These are phyloP conservation scores for Chanos chanos DNA, from an alignment of 2,797 vertebrate species.

Conservation along the genomic window DNA sequence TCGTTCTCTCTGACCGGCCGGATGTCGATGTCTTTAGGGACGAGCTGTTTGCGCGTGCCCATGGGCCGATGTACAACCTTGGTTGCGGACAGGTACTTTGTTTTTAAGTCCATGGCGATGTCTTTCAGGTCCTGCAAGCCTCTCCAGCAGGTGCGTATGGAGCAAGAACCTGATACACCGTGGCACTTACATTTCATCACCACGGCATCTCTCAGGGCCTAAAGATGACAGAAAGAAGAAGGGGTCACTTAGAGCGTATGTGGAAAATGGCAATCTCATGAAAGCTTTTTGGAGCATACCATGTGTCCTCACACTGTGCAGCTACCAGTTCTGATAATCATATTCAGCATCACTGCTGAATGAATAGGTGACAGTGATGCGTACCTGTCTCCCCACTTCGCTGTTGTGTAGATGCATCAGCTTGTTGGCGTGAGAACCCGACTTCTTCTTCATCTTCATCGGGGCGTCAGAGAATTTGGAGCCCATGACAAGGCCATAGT, in stretches of 20 bases:
- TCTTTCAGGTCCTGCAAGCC: slow-evolving; percentile 91
- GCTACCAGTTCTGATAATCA: no score
- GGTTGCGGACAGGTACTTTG: slow-evolving; percentile 93
- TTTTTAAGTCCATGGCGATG: slow-evolving; percentile 92
- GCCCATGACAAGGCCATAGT: slow-evolving; percentile 95
- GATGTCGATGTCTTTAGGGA: slow-evolving; percentile 97
- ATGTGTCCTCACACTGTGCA: no score
- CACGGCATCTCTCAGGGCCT: slow-evolving; percentile 87
- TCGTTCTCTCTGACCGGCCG: slow-evolving; percentile 92
- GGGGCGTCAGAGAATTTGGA: slow-evolving; percentile 98
- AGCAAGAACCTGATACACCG: slow-evolving; percentile 97
- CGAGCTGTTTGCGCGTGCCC: slow-evolving; percentile 95
- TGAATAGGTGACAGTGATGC: not conserved
- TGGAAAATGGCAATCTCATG: not conserved
- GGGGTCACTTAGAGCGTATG: not conserved
- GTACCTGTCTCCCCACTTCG: slow-evolving; percentile 97
- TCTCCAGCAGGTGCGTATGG: slow-evolving; percentile 97
- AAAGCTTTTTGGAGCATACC: no score
- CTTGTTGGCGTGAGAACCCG: slow-evolving; percentile 93
- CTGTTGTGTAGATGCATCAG: slow-evolving; percentile 99
- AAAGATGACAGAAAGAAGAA: not conserved
- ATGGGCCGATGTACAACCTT: slow-evolving; percentile 93
- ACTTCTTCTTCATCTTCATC: slow-evolving; percentile 97
- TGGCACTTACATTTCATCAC: slow-evolving; percentile 99
- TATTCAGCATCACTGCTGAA: no score